phyloP scores from a whole-genome alignment of 1,140 invertebrate genomes.

The Megalonaias nervosa region DNA sequence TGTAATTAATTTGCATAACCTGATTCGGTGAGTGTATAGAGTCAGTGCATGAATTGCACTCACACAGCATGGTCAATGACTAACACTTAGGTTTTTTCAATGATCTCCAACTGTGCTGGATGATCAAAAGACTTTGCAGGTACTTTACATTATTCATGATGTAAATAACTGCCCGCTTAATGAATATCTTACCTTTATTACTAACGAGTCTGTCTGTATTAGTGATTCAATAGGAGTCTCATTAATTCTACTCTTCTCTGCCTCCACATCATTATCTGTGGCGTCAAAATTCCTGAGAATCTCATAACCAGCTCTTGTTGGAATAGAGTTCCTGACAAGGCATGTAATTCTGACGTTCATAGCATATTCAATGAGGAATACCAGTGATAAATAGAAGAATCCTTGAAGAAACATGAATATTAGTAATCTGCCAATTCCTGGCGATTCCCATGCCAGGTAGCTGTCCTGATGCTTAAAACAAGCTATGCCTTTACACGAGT shows the following conservation, averaged over 20 bases:
- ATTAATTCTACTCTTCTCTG: slow-evolving; percentile 49
- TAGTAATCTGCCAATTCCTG: slow-evolving; percentile 75
- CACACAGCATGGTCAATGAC: too few species aligned
- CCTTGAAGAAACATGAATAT: slow-evolving; percentile 73
- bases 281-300: too few species aligned
- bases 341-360: background rate
- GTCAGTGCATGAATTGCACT: too few species aligned
- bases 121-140: too few species aligned
- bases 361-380: slow-evolving; percentile 73
- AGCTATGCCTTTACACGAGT: slow-evolving; percentile 41
- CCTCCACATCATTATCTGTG: slow-evolving; percentile 51
- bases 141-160: too few species aligned
- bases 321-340: too few species aligned
- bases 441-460: slow-evolving; percentile 69
- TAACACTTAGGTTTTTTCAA: too few species aligned
- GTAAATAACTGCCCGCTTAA: too few species aligned
- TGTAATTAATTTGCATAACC: too few species aligned
- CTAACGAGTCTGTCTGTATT: slow-evolving; percentile 48
- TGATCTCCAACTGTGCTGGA: too few species aligned
- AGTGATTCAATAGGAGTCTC: slow-evolving; percentile 25
- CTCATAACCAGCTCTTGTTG: too few species aligned
- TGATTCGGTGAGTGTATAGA: too few species aligned
- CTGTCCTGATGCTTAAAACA: slow-evolving; percentile 67
- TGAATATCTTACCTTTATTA: slow-evolving; percentile 42
- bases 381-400: slow-evolving; percentile 73